phyloP scores from a whole-genome alignment of 2,888 invertebrate genomes.

The Lasioglossum marginatum region DNA sequence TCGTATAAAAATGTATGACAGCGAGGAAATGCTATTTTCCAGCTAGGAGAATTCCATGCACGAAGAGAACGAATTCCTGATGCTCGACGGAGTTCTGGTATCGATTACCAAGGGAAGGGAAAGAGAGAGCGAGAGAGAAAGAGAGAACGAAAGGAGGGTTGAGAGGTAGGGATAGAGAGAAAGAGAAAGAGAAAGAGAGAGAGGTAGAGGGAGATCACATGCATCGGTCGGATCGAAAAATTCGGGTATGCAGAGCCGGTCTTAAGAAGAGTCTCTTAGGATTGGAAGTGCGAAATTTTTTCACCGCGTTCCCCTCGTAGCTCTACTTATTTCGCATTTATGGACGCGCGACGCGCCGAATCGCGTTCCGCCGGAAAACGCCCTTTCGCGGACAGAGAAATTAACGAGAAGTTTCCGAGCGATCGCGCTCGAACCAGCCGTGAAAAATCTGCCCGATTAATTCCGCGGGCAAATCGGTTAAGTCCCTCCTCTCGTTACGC shows the following conservation, averaged over 20 bases:
- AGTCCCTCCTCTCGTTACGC: slow-evolving; percentile 4
- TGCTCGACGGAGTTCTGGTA: slow-evolving; percentile 60
- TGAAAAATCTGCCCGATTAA: background rate
- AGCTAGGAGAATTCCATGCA: slow-evolving; percentile 60
- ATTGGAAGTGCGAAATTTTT: slow-evolving; percentile 49
- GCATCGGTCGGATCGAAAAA: slow-evolving; percentile 53
- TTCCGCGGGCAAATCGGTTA: background rate
- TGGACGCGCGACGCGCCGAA: background rate
- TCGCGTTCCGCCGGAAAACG: background rate
- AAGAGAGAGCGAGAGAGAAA: background rate
- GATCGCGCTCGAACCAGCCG: background rate
- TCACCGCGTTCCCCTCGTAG: background rate
- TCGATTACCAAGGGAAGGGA: slow-evolving; percentile 50
- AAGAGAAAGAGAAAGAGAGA: slow-evolving; percentile 3
- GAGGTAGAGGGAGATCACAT: slow-evolving; percentile 10
- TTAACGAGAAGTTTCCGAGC: background rate
- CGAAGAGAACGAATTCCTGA: slow-evolving; percentile 60
- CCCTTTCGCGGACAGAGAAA: background rate
- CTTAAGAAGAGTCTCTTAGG: slow-evolving; percentile 50
- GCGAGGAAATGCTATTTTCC: slow-evolving; percentile 64
- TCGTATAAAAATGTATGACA: slow-evolving; percentile 64
- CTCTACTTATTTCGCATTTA: slow-evolving; percentile 30
- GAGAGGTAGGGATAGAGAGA: background rate
- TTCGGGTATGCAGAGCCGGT: slow-evolving; percentile 55
- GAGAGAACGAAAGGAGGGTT: slow-evolving; percentile 8